Evolutionary conservation across 2,797 vertebrate genomes (phyloP), one percentile per base, ranked within the genome.

Genomic region (Enteromius fasciolatus): DNA sequence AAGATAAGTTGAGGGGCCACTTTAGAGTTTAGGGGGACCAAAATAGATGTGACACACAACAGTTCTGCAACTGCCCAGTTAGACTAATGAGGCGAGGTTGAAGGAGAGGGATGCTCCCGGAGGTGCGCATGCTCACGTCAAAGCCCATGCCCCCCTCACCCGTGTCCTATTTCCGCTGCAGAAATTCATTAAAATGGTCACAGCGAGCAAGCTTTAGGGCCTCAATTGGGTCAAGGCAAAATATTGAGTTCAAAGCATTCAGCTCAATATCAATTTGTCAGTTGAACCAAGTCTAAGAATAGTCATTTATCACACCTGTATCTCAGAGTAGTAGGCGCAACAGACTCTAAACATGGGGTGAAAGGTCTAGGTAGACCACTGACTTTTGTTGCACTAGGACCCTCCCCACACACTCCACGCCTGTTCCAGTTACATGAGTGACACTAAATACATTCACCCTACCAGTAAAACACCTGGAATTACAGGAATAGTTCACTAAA

Each of bases 81-180:
- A 89, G 90, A 92, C 90, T 93, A 93, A 95, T 92, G 92, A 93
- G 86, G 85, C 86, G 67, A 87, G 52, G 74, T 66, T 86, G 88
- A 86, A 86, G 85, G 85, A 85, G 85, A 87, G 87, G 88, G 81
- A 86, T 41, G 87, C 75, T 92, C 93, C 91, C 91, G 72, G 77
- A 86, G 84, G 89, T 84, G 20, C 48, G 1, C 83, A 73, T 78
- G 82, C 72, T 83, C 86, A 83, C 76, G 46, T 83, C 87, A 87
- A 67, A 83, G 88, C 69, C 89, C 83, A 54, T 85, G 86, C 90
- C 86, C 85, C 54, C 68, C 83, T 73, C 39, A 39, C 44, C 69
- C 61, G 10, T 86, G 93, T 80, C 91, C 93, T 89, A 92, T 88
- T 94, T 94, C 83, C 63, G 77, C 83, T 20, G 17, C 52, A 6